Evolutionary conservation across 2,797 vertebrate species (phyloP).

Genomic region (Cephalopachus bancanus): DNA sequence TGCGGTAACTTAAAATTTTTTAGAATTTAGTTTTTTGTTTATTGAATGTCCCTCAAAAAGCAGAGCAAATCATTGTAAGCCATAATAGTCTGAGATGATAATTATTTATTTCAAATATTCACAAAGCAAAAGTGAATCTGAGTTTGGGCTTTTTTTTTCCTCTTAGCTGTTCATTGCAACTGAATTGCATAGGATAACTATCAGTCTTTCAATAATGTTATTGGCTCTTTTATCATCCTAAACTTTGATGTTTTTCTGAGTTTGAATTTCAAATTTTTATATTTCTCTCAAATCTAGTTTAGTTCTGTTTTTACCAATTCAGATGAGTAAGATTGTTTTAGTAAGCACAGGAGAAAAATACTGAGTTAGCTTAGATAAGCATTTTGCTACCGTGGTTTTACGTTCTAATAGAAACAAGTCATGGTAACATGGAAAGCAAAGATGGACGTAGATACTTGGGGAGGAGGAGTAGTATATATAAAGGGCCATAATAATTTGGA

Average conservation of each 20-base stretch:
- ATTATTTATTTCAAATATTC: background rate
- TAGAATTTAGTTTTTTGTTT: background rate
- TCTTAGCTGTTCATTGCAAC: background rate
- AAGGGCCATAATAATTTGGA: background rate
- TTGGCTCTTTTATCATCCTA: background rate
- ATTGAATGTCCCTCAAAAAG: background rate
- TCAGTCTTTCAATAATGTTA: background rate
- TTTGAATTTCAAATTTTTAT: background rate
- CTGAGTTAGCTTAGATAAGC: background rate
- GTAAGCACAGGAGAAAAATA: background rate
- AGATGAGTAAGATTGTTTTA: background rate
- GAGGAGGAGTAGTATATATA: background rate
- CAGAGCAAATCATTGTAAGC: background rate
- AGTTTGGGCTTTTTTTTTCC: background rate
- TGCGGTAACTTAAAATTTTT: constrained; percentile 18
- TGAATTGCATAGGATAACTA: background rate
- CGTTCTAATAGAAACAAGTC: background rate
- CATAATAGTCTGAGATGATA: background rate
- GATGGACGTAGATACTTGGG: background rate
- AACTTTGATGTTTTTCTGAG: background rate
- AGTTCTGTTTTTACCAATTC: constrained; percentile 4
- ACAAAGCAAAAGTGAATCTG: background rate
- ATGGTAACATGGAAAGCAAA: background rate
- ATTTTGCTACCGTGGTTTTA: background rate
- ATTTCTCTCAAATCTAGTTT: background rate